phyloP scores from a whole-genome alignment of 2,888 invertebrate genomes.

The Cheilosia pagana region DNA sequence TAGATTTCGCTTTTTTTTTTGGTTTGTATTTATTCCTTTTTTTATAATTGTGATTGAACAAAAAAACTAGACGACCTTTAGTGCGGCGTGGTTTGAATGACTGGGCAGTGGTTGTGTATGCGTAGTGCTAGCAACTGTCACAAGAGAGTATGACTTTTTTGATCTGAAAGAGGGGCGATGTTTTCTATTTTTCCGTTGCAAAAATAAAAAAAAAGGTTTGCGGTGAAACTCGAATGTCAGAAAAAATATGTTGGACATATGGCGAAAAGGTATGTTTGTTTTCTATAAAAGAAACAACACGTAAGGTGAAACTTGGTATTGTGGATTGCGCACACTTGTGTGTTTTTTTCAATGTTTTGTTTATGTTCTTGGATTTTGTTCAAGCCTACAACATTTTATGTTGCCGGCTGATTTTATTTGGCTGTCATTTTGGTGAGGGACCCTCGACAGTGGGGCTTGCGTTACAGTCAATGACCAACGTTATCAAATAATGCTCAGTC shows the following conservation, averaged over 20 bases:
- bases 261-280: background rate
- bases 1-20: background rate
- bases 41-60: background rate
- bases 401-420: too few relatives aligned
- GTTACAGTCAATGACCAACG: too few relatives aligned
- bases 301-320: too few relatives aligned
- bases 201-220: conserved; percentile 3
- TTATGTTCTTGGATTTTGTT: too few relatives aligned
- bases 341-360: too few relatives aligned
- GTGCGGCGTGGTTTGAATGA: conserved; percentile 1
- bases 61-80: conserved; percentile 34
- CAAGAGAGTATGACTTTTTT: background rate
- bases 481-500: too few relatives aligned
- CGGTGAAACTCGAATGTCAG: conserved; percentile 24
- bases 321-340: too few relatives aligned
- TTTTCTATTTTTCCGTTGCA: background rate
- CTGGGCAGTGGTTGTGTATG: conserved; percentile 15
- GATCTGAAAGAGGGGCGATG: background rate
- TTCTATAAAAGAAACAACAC: too few relatives aligned
- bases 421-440: too few relatives aligned
- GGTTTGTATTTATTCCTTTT: background rate
- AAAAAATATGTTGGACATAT: background rate
- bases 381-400: too few relatives aligned
- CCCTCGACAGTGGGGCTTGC: too few relatives aligned
- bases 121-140: background rate